phyloP scores from a whole-genome alignment of 2,797 vertebrate genomes.

The Poeciliopsis presidionis region DNA sequence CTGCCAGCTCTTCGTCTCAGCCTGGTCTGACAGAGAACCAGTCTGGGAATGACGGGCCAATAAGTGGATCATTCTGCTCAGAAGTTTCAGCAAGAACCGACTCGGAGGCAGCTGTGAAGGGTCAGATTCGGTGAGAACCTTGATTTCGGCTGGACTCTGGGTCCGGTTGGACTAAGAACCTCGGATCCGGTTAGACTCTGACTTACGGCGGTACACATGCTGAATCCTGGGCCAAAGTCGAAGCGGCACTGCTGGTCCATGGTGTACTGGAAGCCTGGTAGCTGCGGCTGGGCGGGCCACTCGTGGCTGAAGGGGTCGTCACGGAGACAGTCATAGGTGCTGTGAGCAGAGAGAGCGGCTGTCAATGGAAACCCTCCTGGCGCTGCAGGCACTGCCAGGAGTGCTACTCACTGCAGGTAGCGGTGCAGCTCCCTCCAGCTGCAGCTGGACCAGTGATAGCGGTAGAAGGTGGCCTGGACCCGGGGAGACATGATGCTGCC shows the following conservation, averaged over 20 bases:
- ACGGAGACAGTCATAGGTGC: slow-evolving; percentile 70
- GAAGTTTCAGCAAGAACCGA: background rate
- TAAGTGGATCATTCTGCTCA: background rate
- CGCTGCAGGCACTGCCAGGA: no score
- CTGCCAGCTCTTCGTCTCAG: background rate
- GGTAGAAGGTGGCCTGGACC: slow-evolving; percentile 95
- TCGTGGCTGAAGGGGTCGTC: slow-evolving; percentile 90
- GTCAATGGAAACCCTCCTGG: background rate
- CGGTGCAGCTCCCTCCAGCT: slow-evolving; percentile 93
- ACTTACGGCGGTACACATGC: slow-evolving; percentile 94
- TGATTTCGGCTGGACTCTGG: no score
- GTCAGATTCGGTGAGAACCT: background rate
- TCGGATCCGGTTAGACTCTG: background rate
- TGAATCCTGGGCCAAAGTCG: slow-evolving; percentile 93
- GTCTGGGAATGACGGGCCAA: background rate
- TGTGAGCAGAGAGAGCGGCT: slow-evolving; percentile 9
- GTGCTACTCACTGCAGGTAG: slow-evolving; percentile 87
- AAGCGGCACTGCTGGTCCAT: slow-evolving; percentile 98
- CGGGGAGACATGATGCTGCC: slow-evolving; percentile 98
- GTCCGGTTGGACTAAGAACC: background rate
- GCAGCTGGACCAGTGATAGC: slow-evolving; percentile 96
- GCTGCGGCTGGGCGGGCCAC: slow-evolving; percentile 90
- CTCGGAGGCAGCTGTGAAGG: background rate
- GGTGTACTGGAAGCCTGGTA: slow-evolving; percentile 93
- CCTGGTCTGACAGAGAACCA: background rate